Evolutionary conservation across 2,797 vertebrate species (phyloP), one percentile per base, ranked within the genome.

Genomic region (Paramormyrops hopkinsi): DNA sequence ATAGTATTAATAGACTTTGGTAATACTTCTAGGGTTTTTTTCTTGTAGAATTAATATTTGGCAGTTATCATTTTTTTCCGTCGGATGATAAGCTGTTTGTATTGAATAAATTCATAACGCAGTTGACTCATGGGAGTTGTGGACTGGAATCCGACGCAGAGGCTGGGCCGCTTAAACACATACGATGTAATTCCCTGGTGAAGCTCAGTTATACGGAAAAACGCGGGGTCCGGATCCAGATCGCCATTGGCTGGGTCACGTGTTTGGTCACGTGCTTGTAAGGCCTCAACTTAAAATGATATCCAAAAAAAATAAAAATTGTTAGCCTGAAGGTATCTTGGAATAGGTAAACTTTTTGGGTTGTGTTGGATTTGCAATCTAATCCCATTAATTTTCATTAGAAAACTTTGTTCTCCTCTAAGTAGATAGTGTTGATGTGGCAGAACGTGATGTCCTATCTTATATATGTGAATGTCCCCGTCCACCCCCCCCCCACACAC

Each of bases 311-410:
- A 22, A 56, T n/a, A 19, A 56, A 9, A 65, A 65, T 14, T 25
- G 25, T 69, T 69, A 69, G 25, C 62, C 62, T 65, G 62, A 65
- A 65, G 65, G 65, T 69, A 69, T 29, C 11, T 69, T 69, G 65
- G 25, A 69, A 69, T 69, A 33, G 29, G 25, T 69, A 33, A 69
- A 14, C 25, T 4, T 11, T 2, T 11, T 4, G 62, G 62, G 11
- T 69, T 33, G 3, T 29, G 62, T 25, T 14, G 25, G 25, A 69
- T 29, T 69, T 69, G 62, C 11, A 3, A 33, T 69, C 9, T 69
- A 69, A 69, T 69, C 29, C 65, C 65, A 69, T 69, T 83, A 91
- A 91, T 90, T 91, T 92, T 92, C 92, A 92, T 92, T 92, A 92
- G 88, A 46, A 44, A 85, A 88, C 44, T 84, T 51, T 76, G 22